Evolutionary conservation across 2,888 invertebrate species (phyloP).

Genomic region (Andrena flavipes): DNA sequence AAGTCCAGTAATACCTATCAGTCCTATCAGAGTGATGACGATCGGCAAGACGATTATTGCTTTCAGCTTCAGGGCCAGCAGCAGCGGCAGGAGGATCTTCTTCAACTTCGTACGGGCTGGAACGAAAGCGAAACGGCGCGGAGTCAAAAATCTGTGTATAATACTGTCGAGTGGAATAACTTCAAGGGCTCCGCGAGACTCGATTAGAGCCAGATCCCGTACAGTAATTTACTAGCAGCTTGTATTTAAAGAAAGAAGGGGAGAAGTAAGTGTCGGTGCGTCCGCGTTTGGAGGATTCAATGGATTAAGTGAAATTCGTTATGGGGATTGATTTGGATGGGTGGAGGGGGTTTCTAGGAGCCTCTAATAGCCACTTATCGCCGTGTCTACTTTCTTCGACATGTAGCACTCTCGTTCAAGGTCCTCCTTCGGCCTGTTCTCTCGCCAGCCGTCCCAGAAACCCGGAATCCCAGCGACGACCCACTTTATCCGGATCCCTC

Average conservation of each 20-base stretch:
- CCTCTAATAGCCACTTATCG: slow-evolving; percentile 74
- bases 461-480: slow-evolving; percentile 75
- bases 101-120: slow-evolving; percentile 87
- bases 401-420: slow-evolving; percentile 81
- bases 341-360: slow-evolving; percentile 52
- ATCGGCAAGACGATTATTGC: slow-evolving; percentile 88
- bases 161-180: neutral
- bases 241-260: neutral
- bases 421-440: slow-evolving; percentile 71
- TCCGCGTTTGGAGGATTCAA: neutral
- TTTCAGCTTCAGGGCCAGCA: slow-evolving; percentile 88
- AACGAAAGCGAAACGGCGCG: slow-evolving; percentile 54
- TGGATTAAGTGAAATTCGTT: slow-evolving; percentile 55
- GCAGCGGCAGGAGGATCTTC: slow-evolving; percentile 88
- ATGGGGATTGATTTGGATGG: slow-evolving; percentile 4
- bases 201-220: neutral
- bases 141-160: neutral
- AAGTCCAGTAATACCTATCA: slow-evolving; percentile 89
- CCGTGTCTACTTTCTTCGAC: slow-evolving; percentile 82
- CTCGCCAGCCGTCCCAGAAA: slow-evolving; percentile 79
- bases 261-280: neutral
- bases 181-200: neutral
- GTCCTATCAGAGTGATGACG: slow-evolving; percentile 87
- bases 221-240: neutral
- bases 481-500: slow-evolving; percentile 54